Conservation (phyloP, 2,888 invertebrate species). For the Digitonthophagus gazella region DNA sequence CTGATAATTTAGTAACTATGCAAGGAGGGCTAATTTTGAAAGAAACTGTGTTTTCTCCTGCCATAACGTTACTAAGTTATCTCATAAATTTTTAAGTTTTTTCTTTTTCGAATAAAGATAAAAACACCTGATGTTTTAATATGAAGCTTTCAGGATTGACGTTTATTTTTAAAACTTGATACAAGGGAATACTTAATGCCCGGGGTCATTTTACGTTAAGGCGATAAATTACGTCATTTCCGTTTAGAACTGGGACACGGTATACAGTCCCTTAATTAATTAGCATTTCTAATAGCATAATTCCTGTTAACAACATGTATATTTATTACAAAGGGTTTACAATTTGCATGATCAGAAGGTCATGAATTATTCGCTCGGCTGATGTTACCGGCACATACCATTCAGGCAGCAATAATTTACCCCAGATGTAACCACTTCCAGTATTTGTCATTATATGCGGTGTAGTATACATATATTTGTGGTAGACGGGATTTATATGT, state of each 20-base stretch:
- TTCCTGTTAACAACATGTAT: conserved; percentile 18
- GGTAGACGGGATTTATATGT: neutral
- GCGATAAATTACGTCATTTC: neutral
- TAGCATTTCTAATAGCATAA: conserved; percentile 11
- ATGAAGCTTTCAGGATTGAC: too few relatives aligned
- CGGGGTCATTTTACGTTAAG: neutral
- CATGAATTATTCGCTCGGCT: conserved; percentile 12
- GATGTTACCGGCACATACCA: neutral
- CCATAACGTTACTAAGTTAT: neutral
- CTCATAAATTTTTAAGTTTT: neutral
- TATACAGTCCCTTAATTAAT: conserved; percentile 12
- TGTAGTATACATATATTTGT: neutral
- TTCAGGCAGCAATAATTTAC: neutral
- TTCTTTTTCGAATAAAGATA: too few relatives aligned
- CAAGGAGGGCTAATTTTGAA: neutral
- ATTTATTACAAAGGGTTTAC: conserved; percentile 17
- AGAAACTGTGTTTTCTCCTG: neutral
- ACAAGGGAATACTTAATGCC: too few relatives aligned
- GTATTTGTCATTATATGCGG: neutral
- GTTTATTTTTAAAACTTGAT: too few relatives aligned
- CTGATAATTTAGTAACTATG: neutral
- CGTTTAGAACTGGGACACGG: neutral
- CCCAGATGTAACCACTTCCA: conserved; percentile 1
- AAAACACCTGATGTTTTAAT: too few relatives aligned
- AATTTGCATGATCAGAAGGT: conserved; percentile 17